A percentile compares a stretch with the other conserved stretches of the same genome.
Conservation (phyloP, 2,797 vertebrate species). For the Oreochromis mossambicus region DNA sequence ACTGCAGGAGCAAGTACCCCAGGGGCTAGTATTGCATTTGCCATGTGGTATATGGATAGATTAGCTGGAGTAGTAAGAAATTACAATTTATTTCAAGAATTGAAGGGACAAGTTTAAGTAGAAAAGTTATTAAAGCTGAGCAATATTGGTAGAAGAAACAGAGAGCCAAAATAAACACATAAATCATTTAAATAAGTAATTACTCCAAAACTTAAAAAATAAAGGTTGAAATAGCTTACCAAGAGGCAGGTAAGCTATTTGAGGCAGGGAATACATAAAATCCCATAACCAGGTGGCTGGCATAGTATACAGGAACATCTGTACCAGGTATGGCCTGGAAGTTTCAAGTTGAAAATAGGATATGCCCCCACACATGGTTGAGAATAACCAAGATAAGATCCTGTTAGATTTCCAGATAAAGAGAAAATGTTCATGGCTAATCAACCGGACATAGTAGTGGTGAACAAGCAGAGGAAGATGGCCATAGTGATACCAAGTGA, state of each 20-base stretch:
- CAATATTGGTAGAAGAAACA: background rate
- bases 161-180: background rate
- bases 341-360: background rate
- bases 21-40: background rate
- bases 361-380: background rate
- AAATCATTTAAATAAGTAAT: fast-evolving
- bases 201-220: background rate
- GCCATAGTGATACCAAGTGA: background rate
- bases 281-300: background rate
- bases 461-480: background rate
- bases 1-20: background rate
- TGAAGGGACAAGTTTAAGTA: background rate
- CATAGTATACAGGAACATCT: background rate
- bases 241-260: background rate
- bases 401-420: background rate
- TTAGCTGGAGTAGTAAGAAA: background rate
- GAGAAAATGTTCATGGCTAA: background rate
- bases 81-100: background rate
- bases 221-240: background rate
- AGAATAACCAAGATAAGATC: background rate
- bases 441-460: background rate
- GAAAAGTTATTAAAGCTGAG: background rate
- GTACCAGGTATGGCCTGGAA: background rate
- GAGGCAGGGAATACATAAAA: background rate
- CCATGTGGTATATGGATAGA: background rate